Percentiles rank a stretch among this genome's conserved stretches.
phyloP scores from a whole-genome alignment of 2,888 invertebrate species.

The Melieria picta region DNA sequence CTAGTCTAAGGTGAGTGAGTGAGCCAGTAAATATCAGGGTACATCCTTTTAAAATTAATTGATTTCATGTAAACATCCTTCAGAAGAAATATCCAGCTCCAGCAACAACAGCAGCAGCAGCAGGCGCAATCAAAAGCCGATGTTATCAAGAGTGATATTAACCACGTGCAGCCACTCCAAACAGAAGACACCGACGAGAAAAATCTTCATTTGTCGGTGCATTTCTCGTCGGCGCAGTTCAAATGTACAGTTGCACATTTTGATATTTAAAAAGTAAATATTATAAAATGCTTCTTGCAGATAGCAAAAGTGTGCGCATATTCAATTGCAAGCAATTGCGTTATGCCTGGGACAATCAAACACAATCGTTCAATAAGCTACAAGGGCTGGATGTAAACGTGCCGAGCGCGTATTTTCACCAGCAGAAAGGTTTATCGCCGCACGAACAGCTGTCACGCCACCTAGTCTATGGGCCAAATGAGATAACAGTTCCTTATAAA shows the following conservation, averaged over 20 bases:
- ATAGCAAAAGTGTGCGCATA: conserved; percentile 70
- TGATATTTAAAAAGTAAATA: background rate
- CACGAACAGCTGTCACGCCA: conserved; percentile 68
- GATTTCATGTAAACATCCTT: background rate
- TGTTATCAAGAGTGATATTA: background rate
- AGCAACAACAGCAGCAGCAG: conserved; percentile 1
- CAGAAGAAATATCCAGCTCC: background rate
- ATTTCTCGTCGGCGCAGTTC: conserved; percentile 62
- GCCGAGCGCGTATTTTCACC: conserved; percentile 60
- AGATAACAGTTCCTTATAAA: conserved; percentile 83
- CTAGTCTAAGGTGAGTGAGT: conserved; percentile 53
- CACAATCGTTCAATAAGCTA: conserved; percentile 75
- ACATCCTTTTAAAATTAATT: background rate
- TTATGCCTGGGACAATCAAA: conserved; percentile 81
- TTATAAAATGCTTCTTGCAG: conserved; percentile 59
- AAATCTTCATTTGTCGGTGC: conserved; percentile 59
- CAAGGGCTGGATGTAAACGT: conserved; percentile 75
- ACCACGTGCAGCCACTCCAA: background rate
- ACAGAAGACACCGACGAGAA: conserved; percentile 48
- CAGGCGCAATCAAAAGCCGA: background rate
- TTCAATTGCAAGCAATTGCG: conserved; percentile 87
- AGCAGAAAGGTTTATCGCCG: conserved; percentile 56
- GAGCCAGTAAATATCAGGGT: background rate
- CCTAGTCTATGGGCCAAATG: conserved; percentile 84
- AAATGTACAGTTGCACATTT: conserved; percentile 54